Conservation (phyloP, 2,888 invertebrate species). For the Drosophila monieri region DNA sequence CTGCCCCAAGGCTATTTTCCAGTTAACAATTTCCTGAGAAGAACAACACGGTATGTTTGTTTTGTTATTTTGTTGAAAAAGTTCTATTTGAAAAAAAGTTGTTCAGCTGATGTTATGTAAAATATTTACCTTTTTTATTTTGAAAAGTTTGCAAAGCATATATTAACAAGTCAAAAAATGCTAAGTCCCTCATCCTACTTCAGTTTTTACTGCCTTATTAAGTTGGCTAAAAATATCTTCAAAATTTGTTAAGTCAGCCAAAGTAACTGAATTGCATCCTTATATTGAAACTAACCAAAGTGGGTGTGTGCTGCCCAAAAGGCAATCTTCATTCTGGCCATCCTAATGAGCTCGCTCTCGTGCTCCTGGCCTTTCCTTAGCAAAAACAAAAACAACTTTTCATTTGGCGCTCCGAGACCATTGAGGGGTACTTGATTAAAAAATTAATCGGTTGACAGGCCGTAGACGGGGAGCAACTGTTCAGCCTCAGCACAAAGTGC, state of each 20-base stretch:
- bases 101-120: background rate
- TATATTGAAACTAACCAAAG: slow-evolving; percentile 1
- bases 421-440: slow-evolving; percentile 39
- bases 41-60: background rate
- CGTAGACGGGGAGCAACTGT: slow-evolving; percentile 7
- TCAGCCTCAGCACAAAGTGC: slow-evolving; percentile 13
- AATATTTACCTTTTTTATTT: background rate
- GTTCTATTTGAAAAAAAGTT: background rate
- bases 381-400: slow-evolving; percentile 35
- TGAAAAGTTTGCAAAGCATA: background rate
- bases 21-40: background rate
- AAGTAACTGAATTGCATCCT: background rate
- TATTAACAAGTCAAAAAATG: background rate
- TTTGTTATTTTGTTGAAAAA: background rate
- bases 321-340: slow-evolving; percentile 10
- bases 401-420: slow-evolving; percentile 30
- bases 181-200: no score
- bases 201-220: no score
- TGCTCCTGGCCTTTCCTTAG: background rate
- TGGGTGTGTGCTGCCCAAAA: background rate
- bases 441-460: slow-evolving; percentile 48
- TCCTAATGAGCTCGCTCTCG: slow-evolving; percentile 21
- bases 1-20: background rate
- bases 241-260: background rate
- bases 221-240: no score